Evolutionary conservation across 1,140 invertebrate species (phyloP).

Genomic region (Drosophila lacertosa): DNA sequence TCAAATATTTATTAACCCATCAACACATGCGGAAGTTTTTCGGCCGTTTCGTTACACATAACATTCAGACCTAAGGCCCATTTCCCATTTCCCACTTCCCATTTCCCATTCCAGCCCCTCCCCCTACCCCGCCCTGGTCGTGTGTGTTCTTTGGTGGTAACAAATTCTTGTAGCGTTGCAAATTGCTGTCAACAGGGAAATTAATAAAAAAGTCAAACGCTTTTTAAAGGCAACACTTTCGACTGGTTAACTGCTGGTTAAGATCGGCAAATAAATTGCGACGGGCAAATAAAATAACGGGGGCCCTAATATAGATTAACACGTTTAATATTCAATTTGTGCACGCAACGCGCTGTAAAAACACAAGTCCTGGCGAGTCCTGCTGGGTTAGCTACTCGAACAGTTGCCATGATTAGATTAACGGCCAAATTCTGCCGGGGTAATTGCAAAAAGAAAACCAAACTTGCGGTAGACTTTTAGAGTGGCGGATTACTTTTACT

Average conservation of each 20-base stretch:
- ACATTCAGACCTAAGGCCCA: slow-evolving; percentile 33
- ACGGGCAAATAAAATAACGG: slow-evolving; percentile 56
- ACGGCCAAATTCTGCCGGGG: slow-evolving; percentile 36
- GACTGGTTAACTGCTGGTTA: slow-evolving; percentile 3
- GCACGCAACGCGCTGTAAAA: slow-evolving; percentile 53
- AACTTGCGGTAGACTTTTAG: slow-evolving; percentile 6
- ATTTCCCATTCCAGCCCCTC: not conserved
- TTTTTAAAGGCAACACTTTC: slow-evolving; percentile 61
- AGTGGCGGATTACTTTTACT: not conserved
- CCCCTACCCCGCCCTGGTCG: too few species aligned
- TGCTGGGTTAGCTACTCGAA: slow-evolving; percentile 18
- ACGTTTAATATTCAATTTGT: slow-evolving; percentile 79
- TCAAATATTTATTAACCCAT: slow-evolving; percentile 82
- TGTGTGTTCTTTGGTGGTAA: slow-evolving; percentile 60
- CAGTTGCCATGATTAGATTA: slow-evolving; percentile 45
- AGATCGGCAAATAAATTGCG: slow-evolving; percentile 52
- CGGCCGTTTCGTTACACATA: slow-evolving; percentile 69
- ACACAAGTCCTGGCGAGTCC: slow-evolving; percentile 10
- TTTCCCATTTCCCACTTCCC: not conserved
- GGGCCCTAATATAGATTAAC: slow-evolving; percentile 72
- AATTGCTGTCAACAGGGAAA: slow-evolving; percentile 82
- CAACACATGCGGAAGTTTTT: slow-evolving; percentile 79
- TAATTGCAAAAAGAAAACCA: slow-evolving; percentile 49
- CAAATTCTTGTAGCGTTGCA: slow-evolving; percentile 78
- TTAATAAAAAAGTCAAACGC: slow-evolving; percentile 78